Evolutionary conservation across 2,888 invertebrate genomes (phyloP).

Genomic region (Tetramorium bicarinatum): DNA sequence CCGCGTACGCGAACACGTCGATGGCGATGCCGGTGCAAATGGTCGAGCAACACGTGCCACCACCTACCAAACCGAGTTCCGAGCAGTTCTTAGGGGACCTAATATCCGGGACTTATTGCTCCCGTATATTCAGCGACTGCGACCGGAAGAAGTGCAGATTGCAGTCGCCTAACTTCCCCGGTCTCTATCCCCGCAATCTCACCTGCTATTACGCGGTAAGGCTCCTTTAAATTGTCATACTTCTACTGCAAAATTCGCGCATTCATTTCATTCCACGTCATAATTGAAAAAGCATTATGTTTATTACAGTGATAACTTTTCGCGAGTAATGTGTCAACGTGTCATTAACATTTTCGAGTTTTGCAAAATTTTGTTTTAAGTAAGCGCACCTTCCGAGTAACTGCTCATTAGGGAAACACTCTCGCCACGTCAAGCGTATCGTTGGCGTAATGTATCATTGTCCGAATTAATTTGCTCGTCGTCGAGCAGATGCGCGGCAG

Average conservation of each 20-base stretch:
- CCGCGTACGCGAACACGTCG: slow-evolving; percentile 80
- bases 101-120: slow-evolving; percentile 96
- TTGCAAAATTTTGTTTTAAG: not conserved
- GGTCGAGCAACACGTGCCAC: slow-evolving; percentile 83
- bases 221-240: slow-evolving; percentile 40
- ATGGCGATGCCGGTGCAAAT: slow-evolving; percentile 81
- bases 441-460: slow-evolving; percentile 63
- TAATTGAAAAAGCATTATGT: not conserved
- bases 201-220: slow-evolving; percentile 97
- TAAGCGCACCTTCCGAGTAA: too few species aligned
- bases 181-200: slow-evolving; percentile 96
- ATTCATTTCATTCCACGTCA: not conserved
- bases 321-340: not conserved
- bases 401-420: slow-evolving; percentile 42
- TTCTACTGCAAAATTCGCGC: too few species aligned
- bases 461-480: slow-evolving; percentile 50
- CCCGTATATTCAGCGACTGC: slow-evolving; percentile 96
- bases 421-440: slow-evolving; percentile 60
- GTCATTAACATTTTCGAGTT: not conserved
- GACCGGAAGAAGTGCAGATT: slow-evolving; percentile 95
- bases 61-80: slow-evolving; percentile 86
- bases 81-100: slow-evolving; percentile 94
- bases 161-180: slow-evolving; percentile 97
- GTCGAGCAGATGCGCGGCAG: slow-evolving; percentile 42
- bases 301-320: not conserved